Evolutionary conservation across 2,888 invertebrate species (phyloP), one percentile per base, ranked within the genome.

Genomic region (Epinotia ramella): DNA sequence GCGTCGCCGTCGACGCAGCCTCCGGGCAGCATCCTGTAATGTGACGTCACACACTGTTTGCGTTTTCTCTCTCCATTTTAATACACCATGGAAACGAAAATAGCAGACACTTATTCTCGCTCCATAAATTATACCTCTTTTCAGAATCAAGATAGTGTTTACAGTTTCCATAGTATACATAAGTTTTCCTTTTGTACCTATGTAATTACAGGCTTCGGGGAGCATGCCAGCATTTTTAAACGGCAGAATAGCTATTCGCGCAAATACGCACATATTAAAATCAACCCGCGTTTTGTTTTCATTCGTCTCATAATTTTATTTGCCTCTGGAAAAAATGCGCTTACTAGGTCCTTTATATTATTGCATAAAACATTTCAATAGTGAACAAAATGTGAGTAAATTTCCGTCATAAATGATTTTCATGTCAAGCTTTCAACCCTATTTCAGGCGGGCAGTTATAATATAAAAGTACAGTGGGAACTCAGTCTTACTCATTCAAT

Each of bases 271-370:
- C 85, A 87, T 88, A 89, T 89, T 87, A 87, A 86, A 87, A 89
- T 92, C 91, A 90, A 86, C 84, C 89, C 86, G 86, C 83, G 87
- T 93, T 93, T 89, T 86, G 85, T 83, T 87, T 86, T 92, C 92
- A 93, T 93, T 90, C 91, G 86, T 93, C 91, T 91, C 87, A 86
- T 90, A 91, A 91, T 91, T 90, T 86, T 86, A 89, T 93, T 91
- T 89, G 83, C 84, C 80, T 77, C 84, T 80, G 81, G 84, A 81
- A 84, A 84, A 84, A 86, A 86, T 85, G 83, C 83, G 84, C 83
- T 86, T 83, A 81, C 81, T 82, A 83, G 80, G 79, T 82, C 81
- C 83, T 85, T 83, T 84, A 81, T 80, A 75, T 62, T 62, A 59
- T 59, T 57, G 78, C 71, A 77, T 77, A 75, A 67, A 56, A 44